A percentile compares a stretch with the other conserved stretches of the same genome.
phyloP scores from a whole-genome alignment of 2,888 invertebrate species.

The Congeria kusceri region DNA sequence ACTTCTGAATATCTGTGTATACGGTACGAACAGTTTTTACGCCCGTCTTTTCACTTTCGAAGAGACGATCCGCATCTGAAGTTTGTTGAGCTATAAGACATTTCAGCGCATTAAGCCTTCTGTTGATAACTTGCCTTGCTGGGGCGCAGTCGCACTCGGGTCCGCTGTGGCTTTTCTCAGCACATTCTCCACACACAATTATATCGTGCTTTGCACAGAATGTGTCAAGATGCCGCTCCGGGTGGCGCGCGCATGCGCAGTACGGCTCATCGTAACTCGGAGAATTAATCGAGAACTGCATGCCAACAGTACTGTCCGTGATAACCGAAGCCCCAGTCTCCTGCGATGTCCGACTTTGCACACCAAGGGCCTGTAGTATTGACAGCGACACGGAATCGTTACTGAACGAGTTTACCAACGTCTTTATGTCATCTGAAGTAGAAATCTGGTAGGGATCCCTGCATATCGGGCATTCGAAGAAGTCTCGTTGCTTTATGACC shows the following conservation, averaged over 20 bases:
- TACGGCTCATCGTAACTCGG: background rate
- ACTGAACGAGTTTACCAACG: constrained; percentile 35
- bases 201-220: constrained; percentile 45
- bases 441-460: constrained; percentile 30
- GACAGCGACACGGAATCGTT: constrained; percentile 54
- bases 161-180: constrained; percentile 38
- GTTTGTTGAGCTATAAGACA: constrained; percentile 54
- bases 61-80: constrained; percentile 33
- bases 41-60: background rate
- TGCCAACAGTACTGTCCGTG: too few species aligned
- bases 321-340: background rate
- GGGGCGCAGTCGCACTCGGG: constrained; percentile 46
- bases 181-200: constrained; percentile 57
- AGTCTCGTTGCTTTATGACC: constrained; percentile 23
- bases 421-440: constrained; percentile 11
- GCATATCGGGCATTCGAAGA: constrained; percentile 58
- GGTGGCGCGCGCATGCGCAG: constrained; percentile 47
- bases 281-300: too few species aligned
- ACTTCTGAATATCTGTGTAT: constrained; percentile 44
- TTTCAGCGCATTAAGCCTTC: constrained; percentile 52
- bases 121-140: constrained; percentile 41
- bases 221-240: constrained; percentile 24
- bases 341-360: background rate
- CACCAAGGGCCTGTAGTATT: constrained; percentile 50
- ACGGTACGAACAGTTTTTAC: constrained; percentile 35